Conservation (phyloP, 1,140 invertebrate genomes). For the Aphelenchoides fujianensis region DNA sequence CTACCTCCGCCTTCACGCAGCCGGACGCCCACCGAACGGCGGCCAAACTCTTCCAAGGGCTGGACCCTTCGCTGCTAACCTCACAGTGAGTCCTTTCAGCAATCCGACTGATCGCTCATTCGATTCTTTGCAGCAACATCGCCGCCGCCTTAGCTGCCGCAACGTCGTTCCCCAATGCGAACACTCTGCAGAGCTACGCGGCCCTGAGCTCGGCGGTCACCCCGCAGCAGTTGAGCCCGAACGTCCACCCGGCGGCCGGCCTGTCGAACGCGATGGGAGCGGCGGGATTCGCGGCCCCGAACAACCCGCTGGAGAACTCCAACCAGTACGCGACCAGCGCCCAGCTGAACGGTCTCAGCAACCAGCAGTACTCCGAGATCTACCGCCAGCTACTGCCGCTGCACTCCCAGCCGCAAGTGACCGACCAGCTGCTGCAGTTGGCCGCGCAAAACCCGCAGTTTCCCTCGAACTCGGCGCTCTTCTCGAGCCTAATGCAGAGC, state of each 20-base stretch:
- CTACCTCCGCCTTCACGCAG: neutral
- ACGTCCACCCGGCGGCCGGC: neutral
- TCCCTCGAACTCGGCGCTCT: too few species aligned
- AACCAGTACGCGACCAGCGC: neutral
- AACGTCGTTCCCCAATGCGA: neutral
- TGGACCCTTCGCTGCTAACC: too few species aligned
- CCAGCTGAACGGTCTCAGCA: neutral
- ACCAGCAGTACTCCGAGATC: neutral
- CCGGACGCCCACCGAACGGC: neutral
- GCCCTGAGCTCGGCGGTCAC: neutral
- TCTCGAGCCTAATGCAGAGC: too few species aligned
- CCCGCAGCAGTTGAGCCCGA: neutral
- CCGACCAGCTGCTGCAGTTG: neutral
- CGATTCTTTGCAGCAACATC: too few species aligned
- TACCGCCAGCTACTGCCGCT: neutral
- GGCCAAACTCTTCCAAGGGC: too few species aligned
- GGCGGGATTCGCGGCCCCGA: neutral
- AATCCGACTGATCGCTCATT: neutral
- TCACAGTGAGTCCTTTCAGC: too few species aligned
- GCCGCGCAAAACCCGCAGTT: too few species aligned
- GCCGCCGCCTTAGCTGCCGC: neutral
- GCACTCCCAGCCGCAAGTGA: neutral
- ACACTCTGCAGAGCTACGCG: neutral
- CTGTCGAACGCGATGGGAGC: neutral
- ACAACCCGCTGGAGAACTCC: neutral